A percentile compares a stretch with the other conserved stretches of the same genome.
Conservation (phyloP, 37 sponge, comb jelly and placozoan genomes). For the Crambe crambe region DNA sequence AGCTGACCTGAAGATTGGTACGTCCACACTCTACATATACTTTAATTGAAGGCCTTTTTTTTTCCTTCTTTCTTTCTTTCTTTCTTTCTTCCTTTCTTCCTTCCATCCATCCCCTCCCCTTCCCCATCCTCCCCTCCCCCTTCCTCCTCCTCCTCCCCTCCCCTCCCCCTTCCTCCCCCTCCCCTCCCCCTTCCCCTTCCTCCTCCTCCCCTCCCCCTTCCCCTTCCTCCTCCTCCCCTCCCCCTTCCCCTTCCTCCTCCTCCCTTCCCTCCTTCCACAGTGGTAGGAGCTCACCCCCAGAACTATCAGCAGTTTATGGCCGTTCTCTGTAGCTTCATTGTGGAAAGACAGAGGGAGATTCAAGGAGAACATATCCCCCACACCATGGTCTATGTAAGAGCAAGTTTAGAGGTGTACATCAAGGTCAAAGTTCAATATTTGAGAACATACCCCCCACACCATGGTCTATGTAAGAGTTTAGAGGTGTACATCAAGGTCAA, state of each 20-base stretch:
- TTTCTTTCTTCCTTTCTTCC: not conserved
- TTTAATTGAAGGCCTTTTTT: not conserved
- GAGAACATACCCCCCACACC: conserved; percentile 31
- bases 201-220: not conserved
- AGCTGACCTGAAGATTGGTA: not conserved
- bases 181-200: not conserved
- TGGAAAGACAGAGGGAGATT: conserved; percentile 33
- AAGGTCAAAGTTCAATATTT: not conserved
- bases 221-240: too few relatives aligned
- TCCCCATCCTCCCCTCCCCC: not conserved
- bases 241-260: not conserved
- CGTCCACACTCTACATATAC: not conserved
- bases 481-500: not conserved
- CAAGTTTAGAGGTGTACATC: not conserved
- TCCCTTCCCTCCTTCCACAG: not conserved
- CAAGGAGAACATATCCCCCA: conserved; percentile 49
- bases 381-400: conserved; percentile 40
- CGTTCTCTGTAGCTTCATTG: conserved; percentile 51
- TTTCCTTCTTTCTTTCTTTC: not conserved
- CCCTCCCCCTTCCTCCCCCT: not conserved
- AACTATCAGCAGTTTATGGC: conserved; percentile 49
- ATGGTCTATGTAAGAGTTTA: not conserved
- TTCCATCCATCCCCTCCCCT: not conserved
- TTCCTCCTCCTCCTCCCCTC: not conserved
- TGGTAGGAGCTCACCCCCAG: conserved; percentile 31